These are phyloP conservation scores for Psophia crepitans DNA, from an alignment of 2,113 vertebrate genomes.

Conservation along the genomic window DNA sequence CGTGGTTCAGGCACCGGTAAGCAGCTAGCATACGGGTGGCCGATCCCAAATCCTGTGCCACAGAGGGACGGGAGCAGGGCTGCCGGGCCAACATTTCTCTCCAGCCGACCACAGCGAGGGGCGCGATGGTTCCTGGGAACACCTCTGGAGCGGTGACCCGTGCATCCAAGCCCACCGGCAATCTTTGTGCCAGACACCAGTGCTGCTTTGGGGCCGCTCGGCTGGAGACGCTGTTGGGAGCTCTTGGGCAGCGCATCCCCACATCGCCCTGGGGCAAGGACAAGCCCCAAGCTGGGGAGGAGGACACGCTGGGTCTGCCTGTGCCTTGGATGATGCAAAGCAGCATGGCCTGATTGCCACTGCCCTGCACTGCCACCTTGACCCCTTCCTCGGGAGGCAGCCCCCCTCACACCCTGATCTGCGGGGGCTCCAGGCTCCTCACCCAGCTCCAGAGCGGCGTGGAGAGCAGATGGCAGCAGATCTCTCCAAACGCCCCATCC, in stretches of 20 bases:
- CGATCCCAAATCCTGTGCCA: fast-evolving
- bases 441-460: neutral
- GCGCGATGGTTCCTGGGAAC: fast-evolving
- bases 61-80: neutral
- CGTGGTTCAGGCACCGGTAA: neutral
- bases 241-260: fast-evolving
- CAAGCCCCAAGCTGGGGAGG: neutral
- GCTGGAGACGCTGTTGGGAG: neutral
- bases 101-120: fast-evolving
- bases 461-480: neutral
- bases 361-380: neutral
- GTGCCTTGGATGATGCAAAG: neutral
- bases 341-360: neutral
- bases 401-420: fast-evolving
- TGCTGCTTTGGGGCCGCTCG: fast-evolving
- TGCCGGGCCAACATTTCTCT: neutral
- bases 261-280: neutral
- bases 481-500: neutral
- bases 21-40: neutral
- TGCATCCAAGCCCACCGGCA: neutral
- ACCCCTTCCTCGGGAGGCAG: neutral
- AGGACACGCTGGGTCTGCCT: neutral
- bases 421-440: neutral
- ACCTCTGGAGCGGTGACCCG: neutral
- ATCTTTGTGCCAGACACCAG: neutral